Conservation (phyloP, 1,140 invertebrate genomes). For the Saccostrea glomerata region DNA sequence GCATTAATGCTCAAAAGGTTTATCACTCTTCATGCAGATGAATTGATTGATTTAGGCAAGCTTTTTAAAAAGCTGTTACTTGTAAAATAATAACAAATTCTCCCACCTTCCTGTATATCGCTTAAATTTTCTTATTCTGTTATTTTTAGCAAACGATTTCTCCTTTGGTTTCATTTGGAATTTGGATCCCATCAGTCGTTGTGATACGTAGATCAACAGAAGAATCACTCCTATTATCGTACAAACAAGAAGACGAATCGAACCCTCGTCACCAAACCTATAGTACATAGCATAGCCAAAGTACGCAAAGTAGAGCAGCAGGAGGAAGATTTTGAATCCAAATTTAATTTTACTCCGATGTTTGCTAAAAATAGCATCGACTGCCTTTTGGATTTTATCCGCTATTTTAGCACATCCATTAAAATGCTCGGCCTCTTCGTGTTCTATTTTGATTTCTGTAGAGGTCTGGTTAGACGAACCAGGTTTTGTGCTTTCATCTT, state of each 20-base stretch:
- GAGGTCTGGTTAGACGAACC: background rate
- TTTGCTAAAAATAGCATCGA: background rate
- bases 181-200: background rate
- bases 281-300: slow-evolving; percentile 49
- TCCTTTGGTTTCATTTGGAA: background rate
- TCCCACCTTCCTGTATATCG: background rate
- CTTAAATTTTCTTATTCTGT: background rate
- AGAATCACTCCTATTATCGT: slow-evolving; percentile 57
- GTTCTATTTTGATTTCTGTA: background rate
- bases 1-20: too few species aligned
- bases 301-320: slow-evolving; percentile 49
- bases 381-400: slow-evolving; percentile 8
- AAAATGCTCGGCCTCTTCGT: background rate
- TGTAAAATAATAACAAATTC: background rate
- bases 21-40: too few species aligned
- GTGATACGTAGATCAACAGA: background rate
- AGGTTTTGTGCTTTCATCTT: background rate
- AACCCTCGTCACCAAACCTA: slow-evolving; percentile 72
- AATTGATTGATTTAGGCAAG: too few species aligned
- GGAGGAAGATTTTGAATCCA: background rate
- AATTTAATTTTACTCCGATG: background rate
- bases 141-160: background rate
- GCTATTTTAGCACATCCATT: background rate
- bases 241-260: slow-evolving; percentile 65
- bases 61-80: too few species aligned